phyloP scores from a whole-genome alignment of 2,888 invertebrate species.

The Hoplodrina ambigua region DNA sequence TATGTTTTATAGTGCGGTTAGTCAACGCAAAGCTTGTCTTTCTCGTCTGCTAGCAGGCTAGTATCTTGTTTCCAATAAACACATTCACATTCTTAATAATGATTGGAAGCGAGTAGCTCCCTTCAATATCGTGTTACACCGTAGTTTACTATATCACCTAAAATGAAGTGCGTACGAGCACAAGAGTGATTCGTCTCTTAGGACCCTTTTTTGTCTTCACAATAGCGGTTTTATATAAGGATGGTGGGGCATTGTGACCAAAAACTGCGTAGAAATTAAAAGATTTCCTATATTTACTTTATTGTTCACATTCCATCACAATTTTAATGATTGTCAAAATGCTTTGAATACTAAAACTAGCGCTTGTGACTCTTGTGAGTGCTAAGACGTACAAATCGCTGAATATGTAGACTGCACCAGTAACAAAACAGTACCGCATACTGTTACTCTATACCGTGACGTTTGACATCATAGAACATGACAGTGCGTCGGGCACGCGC shows the following conservation, averaged over 20 bases:
- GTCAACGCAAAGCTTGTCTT: constrained; percentile 12
- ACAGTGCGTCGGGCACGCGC: constrained; percentile 62
- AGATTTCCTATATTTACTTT: not conserved
- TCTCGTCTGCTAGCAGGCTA: constrained; percentile 7
- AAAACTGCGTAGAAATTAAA: no score
- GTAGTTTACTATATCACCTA: constrained; percentile 36
- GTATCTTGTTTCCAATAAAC: constrained; percentile 53
- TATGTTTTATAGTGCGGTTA: constrained; percentile 21
- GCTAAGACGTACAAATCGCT: not conserved
- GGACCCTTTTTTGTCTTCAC: constrained; percentile 12
- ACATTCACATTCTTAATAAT: constrained; percentile 49
- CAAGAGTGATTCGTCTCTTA: not conserved
- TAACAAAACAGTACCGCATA: constrained; percentile 15
- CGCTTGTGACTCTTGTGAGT: no score
- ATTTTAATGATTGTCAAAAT: no score
- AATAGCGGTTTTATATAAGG: not conserved
- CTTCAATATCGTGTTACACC: constrained; percentile 49
- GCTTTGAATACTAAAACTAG: not conserved
- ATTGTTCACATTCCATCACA: no score
- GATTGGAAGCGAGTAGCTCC: constrained; percentile 50
- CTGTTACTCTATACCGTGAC: not conserved
- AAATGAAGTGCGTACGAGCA: constrained; percentile 17
- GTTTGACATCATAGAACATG: constrained; percentile 42
- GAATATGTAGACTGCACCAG: not conserved
- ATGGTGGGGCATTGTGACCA: not conserved